Percentiles rank a stretch among this genome's conserved stretches.
These are phyloP conservation scores for Campoletis raptor DNA, from an alignment of 2,888 invertebrate genomes.

Conservation along the genomic window DNA sequence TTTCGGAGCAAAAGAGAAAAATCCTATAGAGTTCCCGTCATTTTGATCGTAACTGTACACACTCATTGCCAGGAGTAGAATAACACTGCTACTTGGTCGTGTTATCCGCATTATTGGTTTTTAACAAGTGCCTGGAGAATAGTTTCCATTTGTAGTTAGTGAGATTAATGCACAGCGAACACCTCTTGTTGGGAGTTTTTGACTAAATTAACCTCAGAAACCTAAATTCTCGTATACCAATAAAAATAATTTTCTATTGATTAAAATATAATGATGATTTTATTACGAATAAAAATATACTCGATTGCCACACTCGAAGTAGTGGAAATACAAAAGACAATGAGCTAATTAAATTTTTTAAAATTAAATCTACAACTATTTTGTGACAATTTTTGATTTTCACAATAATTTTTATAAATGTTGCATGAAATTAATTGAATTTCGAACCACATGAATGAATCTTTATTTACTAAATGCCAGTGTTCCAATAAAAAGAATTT, in stretches of 20 bases:
- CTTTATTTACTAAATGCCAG: not conserved
- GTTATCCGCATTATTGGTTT: constrained; percentile 2
- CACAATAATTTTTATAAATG: not conserved
- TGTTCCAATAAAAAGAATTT: not conserved
- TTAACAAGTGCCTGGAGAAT: not conserved
- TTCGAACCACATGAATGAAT: not conserved
- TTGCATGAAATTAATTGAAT: not conserved
- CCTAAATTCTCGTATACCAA: not conserved
- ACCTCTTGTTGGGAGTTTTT: not conserved
- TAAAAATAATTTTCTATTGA: not conserved
- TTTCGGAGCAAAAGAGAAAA: not conserved
- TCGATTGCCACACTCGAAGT: not conserved
- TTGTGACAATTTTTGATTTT: not conserved
- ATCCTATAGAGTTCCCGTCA: not conserved
- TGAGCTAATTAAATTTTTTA: not conserved
- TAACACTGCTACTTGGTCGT: not conserved
- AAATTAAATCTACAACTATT: not conserved
- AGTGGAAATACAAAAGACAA: not conserved
- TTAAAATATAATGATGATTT: not conserved
- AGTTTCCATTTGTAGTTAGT: not conserved
- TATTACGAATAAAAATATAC: not conserved
- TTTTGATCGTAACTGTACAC: not conserved
- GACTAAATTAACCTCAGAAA: not conserved
- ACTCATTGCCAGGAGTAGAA: not conserved
- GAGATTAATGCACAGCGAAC: not conserved